Percentiles rank a stretch among this genome's conserved stretches.
Conservation (phyloP, 53 echinoderm and acorn worm species). For the Luidia sarsii region DNA sequence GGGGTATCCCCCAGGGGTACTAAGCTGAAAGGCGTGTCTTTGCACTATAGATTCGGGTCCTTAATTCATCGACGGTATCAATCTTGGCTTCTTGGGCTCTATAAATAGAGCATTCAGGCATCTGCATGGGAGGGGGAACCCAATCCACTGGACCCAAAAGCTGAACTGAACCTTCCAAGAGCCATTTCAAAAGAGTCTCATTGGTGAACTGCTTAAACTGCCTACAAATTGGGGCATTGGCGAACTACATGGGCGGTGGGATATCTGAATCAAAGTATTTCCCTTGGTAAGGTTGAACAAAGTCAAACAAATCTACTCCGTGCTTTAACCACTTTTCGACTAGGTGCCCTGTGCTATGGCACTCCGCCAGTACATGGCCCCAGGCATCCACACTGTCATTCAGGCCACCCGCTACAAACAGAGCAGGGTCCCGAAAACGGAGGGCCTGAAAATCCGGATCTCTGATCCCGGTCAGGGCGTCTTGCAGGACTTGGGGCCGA, state of each 20-base stretch:
- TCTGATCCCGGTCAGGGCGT: neutral
- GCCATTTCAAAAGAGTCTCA: neutral
- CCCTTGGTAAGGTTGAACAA: neutral
- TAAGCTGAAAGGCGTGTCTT: neutral
- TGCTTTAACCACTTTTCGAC: neutral
- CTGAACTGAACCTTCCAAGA: neutral
- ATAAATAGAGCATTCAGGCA: constrained; percentile 3
- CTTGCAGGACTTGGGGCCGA: neutral
- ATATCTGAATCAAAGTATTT: neutral
- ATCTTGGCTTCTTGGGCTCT: neutral
- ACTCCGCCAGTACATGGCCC: neutral
- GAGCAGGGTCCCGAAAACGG: constrained; percentile 3
- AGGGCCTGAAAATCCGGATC: neutral
- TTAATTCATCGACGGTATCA: constrained; percentile 9
- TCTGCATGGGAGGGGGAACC: neutral
- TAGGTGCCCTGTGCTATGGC: neutral
- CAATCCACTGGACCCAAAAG: neutral
- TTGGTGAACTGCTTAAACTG: neutral
- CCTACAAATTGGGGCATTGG: constrained; percentile 1
- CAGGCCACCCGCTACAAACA: constrained; percentile 21
- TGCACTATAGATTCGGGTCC: constrained; percentile 12
- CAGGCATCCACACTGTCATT: neutral
- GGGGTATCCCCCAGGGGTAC: neutral
- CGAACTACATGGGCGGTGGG: neutral
- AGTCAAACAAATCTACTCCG: constrained; percentile 1